Evolutionary conservation across 2,888 invertebrate species (phyloP).

Genomic region (Pilophorus perplexus): DNA sequence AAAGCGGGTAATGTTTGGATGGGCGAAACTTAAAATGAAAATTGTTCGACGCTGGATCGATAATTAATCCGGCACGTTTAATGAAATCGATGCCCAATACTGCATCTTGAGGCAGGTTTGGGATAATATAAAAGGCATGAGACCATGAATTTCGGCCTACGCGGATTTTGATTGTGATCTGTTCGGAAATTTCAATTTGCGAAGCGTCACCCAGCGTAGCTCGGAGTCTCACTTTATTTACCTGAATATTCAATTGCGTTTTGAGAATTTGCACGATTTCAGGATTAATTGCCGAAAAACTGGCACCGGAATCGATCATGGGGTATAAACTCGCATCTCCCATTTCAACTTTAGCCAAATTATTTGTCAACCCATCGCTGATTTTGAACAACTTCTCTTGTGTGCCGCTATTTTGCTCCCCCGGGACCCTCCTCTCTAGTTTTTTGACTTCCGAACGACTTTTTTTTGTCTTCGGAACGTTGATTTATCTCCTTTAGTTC

Average conservation of each 20-base stretch:
- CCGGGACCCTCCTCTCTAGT: constrained; percentile 1
- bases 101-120: neutral
- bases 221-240: neutral
- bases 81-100: constrained; percentile 23
- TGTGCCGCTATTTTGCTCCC: neutral
- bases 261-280: neutral
- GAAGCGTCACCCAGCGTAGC: constrained; percentile 10
- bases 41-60: constrained; percentile 5
- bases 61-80: neutral
- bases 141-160: neutral
- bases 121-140: neutral
- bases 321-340: neutral
- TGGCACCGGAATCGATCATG: constrained; percentile 10
- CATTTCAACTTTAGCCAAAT: neutral
- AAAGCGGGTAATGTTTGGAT: neutral
- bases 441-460: constrained; percentile 19
- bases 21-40: constrained; percentile 13
- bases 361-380: neutral
- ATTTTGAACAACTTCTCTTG: neutral
- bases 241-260: neutral
- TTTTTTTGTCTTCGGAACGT: neutral
- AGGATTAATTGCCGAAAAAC: neutral
- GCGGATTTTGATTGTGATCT: neutral
- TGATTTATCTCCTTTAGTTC: neutral
- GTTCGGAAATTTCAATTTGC: neutral